These are phyloP conservation scores for Corydoras sp. DNA, from an alignment of 2,113 vertebrate species.

Conservation along the genomic window DNA sequence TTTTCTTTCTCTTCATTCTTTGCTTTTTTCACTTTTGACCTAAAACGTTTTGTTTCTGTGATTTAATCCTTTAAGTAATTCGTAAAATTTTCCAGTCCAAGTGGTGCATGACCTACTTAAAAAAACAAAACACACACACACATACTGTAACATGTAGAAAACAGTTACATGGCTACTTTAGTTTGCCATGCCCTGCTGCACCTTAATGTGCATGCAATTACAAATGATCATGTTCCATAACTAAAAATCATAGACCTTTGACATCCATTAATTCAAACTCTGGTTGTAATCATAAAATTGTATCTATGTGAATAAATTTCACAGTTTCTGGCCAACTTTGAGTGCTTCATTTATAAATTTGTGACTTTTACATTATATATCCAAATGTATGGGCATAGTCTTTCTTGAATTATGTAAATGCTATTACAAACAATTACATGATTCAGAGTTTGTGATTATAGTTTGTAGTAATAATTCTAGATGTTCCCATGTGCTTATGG, in stretches of 20 bases:
- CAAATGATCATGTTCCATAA: slow-evolving; percentile 16
- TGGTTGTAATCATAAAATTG: neutral
- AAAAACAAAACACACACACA: slow-evolving; percentile 27
- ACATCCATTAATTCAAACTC: neutral
- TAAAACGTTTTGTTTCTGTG: slow-evolving; percentile 45
- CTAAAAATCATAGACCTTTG: neutral
- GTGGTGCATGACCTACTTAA: slow-evolving; percentile 60
- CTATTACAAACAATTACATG: too few relatives aligned
- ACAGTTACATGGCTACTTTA: slow-evolving; percentile 29
- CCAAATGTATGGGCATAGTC: too few relatives aligned
- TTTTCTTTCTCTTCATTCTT: neutral
- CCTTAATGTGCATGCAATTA: slow-evolving; percentile 17
- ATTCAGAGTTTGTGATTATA: too few relatives aligned
- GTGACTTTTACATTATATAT: too few relatives aligned
- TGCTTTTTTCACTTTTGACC: slow-evolving; percentile 38
- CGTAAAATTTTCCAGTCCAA: slow-evolving; percentile 64
- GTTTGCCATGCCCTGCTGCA: slow-evolving; percentile 9
- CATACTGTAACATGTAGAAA: slow-evolving; percentile 37
- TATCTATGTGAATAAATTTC: neutral
- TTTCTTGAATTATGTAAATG: too few relatives aligned
- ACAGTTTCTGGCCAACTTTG: too few relatives aligned
- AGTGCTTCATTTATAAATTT: too few relatives aligned
- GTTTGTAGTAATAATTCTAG: too few relatives aligned
- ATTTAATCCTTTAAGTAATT: slow-evolving; percentile 63
- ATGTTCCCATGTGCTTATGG: too few relatives aligned